Percentiles rank a stretch among this genome's conserved stretches.
phyloP scores from a whole-genome alignment of 1,140 invertebrate species.

The Solen grandis region DNA sequence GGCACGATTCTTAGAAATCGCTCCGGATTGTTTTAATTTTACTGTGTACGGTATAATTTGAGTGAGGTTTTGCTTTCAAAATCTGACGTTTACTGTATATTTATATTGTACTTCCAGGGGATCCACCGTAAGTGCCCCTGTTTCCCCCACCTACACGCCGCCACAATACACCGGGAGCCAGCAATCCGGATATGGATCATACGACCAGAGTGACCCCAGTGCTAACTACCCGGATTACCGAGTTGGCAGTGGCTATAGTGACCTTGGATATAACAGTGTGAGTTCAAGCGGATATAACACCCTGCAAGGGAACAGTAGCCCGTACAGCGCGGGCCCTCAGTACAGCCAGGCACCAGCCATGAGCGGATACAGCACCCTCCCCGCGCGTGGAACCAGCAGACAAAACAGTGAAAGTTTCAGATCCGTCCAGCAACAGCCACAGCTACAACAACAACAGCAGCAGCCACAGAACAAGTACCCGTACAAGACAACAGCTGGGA shows the following conservation, averaged over 20 bases:
- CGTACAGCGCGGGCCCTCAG: conserved; percentile 35
- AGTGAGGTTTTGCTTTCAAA: too few relatives aligned
- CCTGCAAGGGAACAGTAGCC: conserved; percentile 24
- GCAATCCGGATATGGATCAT: not conserved
- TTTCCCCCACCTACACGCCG: conserved; percentile 20
- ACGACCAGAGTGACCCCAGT: conserved; percentile 20
- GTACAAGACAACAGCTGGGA: conserved; percentile 42
- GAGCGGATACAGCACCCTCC: conserved; percentile 48
- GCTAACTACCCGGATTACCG: conserved; percentile 41
- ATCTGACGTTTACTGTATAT: too few relatives aligned
- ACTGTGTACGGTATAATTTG: too few relatives aligned
- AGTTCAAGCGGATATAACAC: conserved; percentile 29
- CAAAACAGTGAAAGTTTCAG: conserved; percentile 49
- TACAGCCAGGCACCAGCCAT: conserved; percentile 37
- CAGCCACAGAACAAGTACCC: conserved; percentile 47
- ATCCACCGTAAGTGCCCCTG: conserved; percentile 1
- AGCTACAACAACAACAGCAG: not conserved
- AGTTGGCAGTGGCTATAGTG: conserved; percentile 42
- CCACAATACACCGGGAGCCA: conserved; percentile 29
- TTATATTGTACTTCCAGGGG: conserved; percentile 29
- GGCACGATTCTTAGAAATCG: too few relatives aligned
- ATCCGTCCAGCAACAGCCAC: conserved; percentile 14
- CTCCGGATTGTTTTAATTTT: too few relatives aligned
- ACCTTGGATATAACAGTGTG: conserved; percentile 6
- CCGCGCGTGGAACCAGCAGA: conserved; percentile 24